These are phyloP conservation scores for Dione juno DNA, from an alignment of 2,888 invertebrate genomes.

Conservation along the genomic window DNA sequence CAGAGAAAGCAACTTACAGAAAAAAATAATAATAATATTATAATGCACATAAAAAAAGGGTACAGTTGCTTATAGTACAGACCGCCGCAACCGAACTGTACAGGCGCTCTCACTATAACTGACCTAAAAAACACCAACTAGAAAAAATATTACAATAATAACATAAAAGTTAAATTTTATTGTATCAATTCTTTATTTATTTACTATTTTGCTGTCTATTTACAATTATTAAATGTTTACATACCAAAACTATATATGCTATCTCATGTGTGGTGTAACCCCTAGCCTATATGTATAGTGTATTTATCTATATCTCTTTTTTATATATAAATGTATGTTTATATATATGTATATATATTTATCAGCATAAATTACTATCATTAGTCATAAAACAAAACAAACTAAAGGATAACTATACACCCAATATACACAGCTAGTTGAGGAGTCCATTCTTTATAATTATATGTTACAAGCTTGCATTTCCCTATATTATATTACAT, in stretches of 20 bases:
- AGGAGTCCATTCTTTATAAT: constrained; percentile 70
- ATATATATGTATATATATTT: constrained; percentile 67
- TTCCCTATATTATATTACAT: constrained; percentile 66
- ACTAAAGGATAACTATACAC: constrained; percentile 80
- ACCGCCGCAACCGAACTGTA: constrained; percentile 69
- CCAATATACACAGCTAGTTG: constrained; percentile 80
- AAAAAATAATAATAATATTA: constrained; percentile 48
- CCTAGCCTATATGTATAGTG: constrained; percentile 82
- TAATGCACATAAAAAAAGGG: constrained; percentile 79
- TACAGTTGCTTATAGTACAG: constrained; percentile 57
- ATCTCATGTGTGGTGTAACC: constrained; percentile 77
- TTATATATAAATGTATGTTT: constrained; percentile 72
- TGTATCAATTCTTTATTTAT: constrained; percentile 79
- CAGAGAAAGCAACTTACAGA: constrained; percentile 83
- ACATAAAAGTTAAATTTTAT: constrained; percentile 76
- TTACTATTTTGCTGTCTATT: constrained; percentile 76
- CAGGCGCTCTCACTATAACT: constrained; percentile 56
- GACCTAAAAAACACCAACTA: constrained; percentile 65
- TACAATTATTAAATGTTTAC: constrained; percentile 80
- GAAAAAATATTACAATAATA: constrained; percentile 78
- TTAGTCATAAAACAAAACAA: constrained; percentile 76
- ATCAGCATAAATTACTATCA: constrained; percentile 83
- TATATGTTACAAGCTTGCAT: constrained; percentile 78
- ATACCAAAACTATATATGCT: constrained; percentile 81
- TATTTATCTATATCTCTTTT: constrained; percentile 82